Base-by-base conservation (phyloP, 2,113 vertebrate genomes). In the Hyperopisus bebe region DNA sequence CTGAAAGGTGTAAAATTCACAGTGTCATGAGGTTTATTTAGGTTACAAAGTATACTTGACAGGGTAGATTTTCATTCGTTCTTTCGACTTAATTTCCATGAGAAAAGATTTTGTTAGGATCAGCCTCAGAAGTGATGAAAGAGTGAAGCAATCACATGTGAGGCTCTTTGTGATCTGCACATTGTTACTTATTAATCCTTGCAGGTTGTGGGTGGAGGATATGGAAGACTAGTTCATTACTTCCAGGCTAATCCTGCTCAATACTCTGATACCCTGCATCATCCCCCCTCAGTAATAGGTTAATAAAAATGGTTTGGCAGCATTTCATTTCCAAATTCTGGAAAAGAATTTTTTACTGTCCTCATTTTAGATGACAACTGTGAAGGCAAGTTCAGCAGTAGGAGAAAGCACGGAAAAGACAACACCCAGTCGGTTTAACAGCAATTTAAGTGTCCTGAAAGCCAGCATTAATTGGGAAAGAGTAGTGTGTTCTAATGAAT, bases 171-270 rank as follows among this genome's bases (percentile, higher is more conserved):
- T 88, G 62, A 27, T 50, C 48, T 62, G 87, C 62, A 35, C 77
- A 89, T 58, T 53, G 51, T 89, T 51, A 58, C n/a, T 89, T 89
- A 84, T 89, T 89, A 55, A 85, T 85, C 80, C 51, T 31, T 46
- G 89, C 39, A 82, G 35, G 89, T 62, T 85, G 89, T 62, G 77
- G 89, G 80, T 50, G 70, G 89, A 42, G 50, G 35, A 62, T 89
- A 46, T 24, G 53, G 80, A 62, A 48, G 50, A 35, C 50, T 62
- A 85, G 89, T 24, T 89, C 77, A 62, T 62, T 89, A 84, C 80
- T 85, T 84, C 15, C 80, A 89, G n/a, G 35, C 77, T 89, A 89
- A 84, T 84, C 80, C 89, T 46, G 50, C 80, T 53, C 77, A 84
- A 47, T 47, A 53, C 77, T 85, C 89, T 42, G 88, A 82, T 82